Evolutionary conservation across 2,113 vertebrate species (phyloP), one percentile per base, ranked within the genome.

Genomic region (Meleagris gallopavo): DNA sequence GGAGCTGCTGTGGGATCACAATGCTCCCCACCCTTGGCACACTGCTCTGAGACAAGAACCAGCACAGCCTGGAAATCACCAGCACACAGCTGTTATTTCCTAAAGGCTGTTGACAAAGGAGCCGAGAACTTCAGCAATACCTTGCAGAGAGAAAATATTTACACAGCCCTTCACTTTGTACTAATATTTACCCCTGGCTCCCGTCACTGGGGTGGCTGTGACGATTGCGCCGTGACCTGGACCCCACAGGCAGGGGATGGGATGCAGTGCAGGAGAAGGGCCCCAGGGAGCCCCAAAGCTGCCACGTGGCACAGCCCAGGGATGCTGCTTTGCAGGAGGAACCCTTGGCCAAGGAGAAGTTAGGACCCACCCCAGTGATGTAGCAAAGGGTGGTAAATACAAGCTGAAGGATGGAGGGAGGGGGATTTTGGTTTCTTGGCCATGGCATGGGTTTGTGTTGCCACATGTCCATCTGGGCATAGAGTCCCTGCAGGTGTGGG

Each of bases 131-230:
- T 77, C 88, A 77, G 82, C 78, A 40, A 83, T 85, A 87, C 85
- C 78, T 93, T 76, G 75, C 88, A 83, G 86, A 78, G 91, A 57
- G 58, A 82, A 95, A 92, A 65, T 75, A 84, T 40, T 58, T 94
- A 87, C 46, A 60, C 81, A 94, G 81, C 61, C 84, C 81, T 91
- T 75, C 55, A 7, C 80, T 80, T 93, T 0, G 0, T 25, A 78
- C 91, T 89, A 83, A 88, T 75, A 89, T 95, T 94, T 90, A 92
- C 72, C 91, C 91, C 89, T 83, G 24, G 69, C 60, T 88, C 22
- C 64, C 4, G 0, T 92, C 86, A 62, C 24, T 50, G 7, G 9
- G 77, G 93, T 75, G 74, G 77, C 70, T 84, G 91, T 62, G 94
- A 89, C 0, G 38, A 87, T 52, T 9, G 4, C 0, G 0, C 61